Base-by-base conservation (phyloP, 2,797 vertebrate species). In the Phoeniculus purpureus region DNA sequence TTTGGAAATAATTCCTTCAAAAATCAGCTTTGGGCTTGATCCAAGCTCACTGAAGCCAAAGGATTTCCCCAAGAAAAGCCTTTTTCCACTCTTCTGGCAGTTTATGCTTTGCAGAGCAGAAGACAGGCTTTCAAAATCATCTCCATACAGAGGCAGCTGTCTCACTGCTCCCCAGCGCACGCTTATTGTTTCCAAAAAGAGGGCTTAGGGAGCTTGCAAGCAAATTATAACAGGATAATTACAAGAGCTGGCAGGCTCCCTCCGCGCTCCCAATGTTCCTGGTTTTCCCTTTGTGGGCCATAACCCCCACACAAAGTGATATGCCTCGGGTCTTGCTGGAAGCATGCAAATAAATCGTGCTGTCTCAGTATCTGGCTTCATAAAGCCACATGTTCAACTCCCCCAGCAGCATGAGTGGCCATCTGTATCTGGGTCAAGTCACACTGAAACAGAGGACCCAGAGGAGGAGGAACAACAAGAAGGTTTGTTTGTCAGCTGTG, bases 161-260 rank as follows among this genome's bases (percentile, higher is more conserved):
- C 88, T 78, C 29, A 4, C 73, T 43, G 62, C 86, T 92, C 80
- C 84, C 70, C 75, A 87, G 81, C 15, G 3, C 55, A 94, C 81
- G 31, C 66, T 54, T 7, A 68, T 45, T 94, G 66, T 74, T 92
- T 94, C 81, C 79, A 94, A 93, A 89, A 94, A 83, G 70, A 89
- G n/a, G 62, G 78, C 78, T 94, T 54, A 72, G 81, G 27, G 18
- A 92, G 86, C 79, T 88, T 62, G 79, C 71, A 85, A 90, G 40
- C 66, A 91, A 90, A 94, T 90, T 27, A 87, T 81, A 87, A 87
- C 66, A 81, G 75, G 81, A 80, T 56, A 82, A 95, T 92, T 91
- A 92, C 73, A 81, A 75, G 56, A 88, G 73, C 86, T 93, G 90
- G 78, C 76, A 73, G 70, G 52, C 70, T 89, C 55, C 56, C 72